Evolutionary conservation across 2,888 invertebrate species (phyloP).

Genomic region (Catocala fraxini): DNA sequence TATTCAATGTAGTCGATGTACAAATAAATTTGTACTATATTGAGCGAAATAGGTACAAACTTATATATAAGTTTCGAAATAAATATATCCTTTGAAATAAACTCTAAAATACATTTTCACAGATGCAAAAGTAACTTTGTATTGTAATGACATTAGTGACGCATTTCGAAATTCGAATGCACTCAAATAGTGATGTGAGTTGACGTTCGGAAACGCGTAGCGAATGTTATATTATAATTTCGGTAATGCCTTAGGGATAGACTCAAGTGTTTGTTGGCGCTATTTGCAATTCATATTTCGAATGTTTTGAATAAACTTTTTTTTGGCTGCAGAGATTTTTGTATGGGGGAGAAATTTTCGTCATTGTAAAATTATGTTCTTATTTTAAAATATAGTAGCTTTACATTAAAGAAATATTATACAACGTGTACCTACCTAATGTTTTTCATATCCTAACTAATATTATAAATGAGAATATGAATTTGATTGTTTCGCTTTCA

Average conservation of each 20-base stretch:
- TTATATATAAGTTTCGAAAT: too few species aligned
- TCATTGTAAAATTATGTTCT: too few species aligned
- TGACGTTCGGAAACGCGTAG: constrained; percentile 46
- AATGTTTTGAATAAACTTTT: constrained; percentile 23
- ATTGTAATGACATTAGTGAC: constrained; percentile 57
- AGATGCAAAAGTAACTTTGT: constrained; percentile 19
- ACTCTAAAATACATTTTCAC: neutral
- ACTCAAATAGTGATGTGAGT: constrained; percentile 53
- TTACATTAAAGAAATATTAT: too few species aligned
- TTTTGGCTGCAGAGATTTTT: neutral
- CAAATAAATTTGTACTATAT: too few species aligned
- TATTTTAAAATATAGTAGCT: too few species aligned
- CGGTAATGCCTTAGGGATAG: constrained; percentile 30
- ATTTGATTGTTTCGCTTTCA: too few species aligned
- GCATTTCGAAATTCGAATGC: constrained; percentile 69
- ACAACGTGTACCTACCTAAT: too few species aligned
- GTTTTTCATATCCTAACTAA: too few species aligned
- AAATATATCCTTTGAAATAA: too few species aligned
- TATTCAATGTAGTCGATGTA: constrained; percentile 10
- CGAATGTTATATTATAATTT: constrained; percentile 44
- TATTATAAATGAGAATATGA: too few species aligned
- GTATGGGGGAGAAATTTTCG: too few species aligned
- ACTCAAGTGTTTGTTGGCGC: constrained; percentile 30
- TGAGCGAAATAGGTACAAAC: too few species aligned
- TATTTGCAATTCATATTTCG: constrained; percentile 52